These are phyloP conservation scores for Willisornis vidua DNA, from an alignment of 2,113 vertebrate genomes.

Conservation along the genomic window DNA sequence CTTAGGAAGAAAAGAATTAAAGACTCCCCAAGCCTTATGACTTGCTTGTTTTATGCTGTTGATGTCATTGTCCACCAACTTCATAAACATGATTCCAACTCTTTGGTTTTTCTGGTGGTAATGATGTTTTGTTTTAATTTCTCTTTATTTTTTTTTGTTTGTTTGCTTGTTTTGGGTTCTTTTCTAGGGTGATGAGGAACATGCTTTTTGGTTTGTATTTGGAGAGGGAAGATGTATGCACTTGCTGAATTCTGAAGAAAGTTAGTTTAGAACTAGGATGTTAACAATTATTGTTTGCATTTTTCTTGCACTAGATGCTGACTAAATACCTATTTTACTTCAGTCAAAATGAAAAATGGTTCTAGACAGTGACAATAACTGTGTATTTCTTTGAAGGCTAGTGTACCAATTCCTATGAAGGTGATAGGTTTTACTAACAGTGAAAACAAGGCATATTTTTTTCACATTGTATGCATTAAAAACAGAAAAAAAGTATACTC, in stretches of 20 bases:
- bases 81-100: neutral
- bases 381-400: neutral
- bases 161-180: neutral
- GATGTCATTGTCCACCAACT: neutral
- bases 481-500: neutral
- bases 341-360: neutral
- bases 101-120: neutral
- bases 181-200: neutral
- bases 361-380: neutral
- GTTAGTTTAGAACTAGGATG: neutral
- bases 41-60: neutral
- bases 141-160: neutral
- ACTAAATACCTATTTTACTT: neutral
- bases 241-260: neutral
- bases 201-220: neutral
- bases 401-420: neutral
- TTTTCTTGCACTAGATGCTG: neutral
- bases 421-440: neutral
- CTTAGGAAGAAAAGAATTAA: neutral
- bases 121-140: neutral
- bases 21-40: neutral
- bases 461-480: neutral
- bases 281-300: neutral
- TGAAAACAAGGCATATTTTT: neutral
- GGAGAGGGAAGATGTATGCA: neutral